phyloP scores from a whole-genome alignment of 2,797 vertebrate species.

The Sphenodon punctatus region DNA sequence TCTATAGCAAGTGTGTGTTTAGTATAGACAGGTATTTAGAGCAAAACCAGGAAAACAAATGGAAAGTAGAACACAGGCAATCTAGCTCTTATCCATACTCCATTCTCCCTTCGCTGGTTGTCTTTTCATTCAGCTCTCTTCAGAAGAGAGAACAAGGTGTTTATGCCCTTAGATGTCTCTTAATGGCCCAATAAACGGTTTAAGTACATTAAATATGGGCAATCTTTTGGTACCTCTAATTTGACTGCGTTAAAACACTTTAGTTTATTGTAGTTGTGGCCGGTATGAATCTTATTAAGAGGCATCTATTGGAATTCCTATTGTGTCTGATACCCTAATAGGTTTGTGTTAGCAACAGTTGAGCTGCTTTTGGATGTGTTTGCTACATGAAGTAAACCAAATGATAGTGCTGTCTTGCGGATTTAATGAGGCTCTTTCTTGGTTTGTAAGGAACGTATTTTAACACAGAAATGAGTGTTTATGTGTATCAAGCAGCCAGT shows the following conservation, averaged over 20 bases:
- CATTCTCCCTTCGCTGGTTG: not conserved
- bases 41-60: not conserved
- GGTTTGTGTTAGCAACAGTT: not conserved
- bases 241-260: not conserved
- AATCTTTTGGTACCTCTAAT: not conserved
- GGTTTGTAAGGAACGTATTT: not conserved
- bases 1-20: not conserved
- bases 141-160: not conserved
- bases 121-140: not conserved
- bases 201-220: not conserved
- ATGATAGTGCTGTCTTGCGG: not conserved
- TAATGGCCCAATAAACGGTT: not conserved
- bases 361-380: not conserved
- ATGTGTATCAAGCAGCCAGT: not conserved
- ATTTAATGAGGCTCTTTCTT: not conserved
- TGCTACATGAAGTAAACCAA: not conserved
- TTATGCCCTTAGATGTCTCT: not conserved
- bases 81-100: not conserved
- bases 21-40: not conserved
- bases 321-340: not conserved
- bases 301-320: not conserved
- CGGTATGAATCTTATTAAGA: not conserved
- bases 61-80: not conserved
- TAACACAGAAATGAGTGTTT: not conserved
- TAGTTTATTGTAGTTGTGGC: not conserved